Conservation (phyloP, 2,113 vertebrate species). For the Malurus alboscapulatus region DNA sequence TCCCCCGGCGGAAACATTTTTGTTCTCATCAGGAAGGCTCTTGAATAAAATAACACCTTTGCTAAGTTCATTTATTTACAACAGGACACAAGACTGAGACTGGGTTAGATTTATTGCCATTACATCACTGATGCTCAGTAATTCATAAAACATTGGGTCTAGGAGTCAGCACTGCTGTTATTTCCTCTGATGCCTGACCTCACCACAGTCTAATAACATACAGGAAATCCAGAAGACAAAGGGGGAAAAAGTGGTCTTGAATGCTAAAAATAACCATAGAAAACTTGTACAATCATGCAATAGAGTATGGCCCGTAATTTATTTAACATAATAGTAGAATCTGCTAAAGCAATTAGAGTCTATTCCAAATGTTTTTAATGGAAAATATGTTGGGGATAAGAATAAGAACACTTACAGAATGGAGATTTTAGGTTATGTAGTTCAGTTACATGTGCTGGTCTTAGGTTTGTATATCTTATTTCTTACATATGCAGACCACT, state of each 20-base stretch:
- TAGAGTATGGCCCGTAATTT: constrained; percentile 65
- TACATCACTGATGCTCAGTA: constrained; percentile 72
- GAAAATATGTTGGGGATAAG: constrained; percentile 46
- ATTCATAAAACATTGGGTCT: constrained; percentile 75
- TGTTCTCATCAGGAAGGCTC: constrained; percentile 16
- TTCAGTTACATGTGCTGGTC: not conserved
- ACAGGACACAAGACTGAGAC: constrained; percentile 62
- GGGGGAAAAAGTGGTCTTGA: constrained; percentile 68
- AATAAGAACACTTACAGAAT: not conserved
- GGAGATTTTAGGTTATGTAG: not conserved
- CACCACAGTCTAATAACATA: constrained; percentile 73
- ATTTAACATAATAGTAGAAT: constrained; percentile 58
- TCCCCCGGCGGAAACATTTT: constrained; percentile 12
- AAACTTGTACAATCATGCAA: constrained; percentile 70
- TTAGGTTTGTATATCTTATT: constrained; percentile 52
- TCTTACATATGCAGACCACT: constrained; percentile 58
- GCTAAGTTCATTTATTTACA: constrained; percentile 70
- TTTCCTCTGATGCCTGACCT: constrained; percentile 77
- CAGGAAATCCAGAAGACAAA: constrained; percentile 80
- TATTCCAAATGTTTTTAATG: constrained; percentile 50
- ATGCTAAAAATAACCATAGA: constrained; percentile 75
- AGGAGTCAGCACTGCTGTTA: constrained; percentile 71
- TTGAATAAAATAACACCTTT: constrained; percentile 66
- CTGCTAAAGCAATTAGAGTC: constrained; percentile 76
- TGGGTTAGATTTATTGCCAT: constrained; percentile 69